phyloP scores from a whole-genome alignment of 2,888 invertebrate genomes.

The Epsilonema sp. region DNA sequence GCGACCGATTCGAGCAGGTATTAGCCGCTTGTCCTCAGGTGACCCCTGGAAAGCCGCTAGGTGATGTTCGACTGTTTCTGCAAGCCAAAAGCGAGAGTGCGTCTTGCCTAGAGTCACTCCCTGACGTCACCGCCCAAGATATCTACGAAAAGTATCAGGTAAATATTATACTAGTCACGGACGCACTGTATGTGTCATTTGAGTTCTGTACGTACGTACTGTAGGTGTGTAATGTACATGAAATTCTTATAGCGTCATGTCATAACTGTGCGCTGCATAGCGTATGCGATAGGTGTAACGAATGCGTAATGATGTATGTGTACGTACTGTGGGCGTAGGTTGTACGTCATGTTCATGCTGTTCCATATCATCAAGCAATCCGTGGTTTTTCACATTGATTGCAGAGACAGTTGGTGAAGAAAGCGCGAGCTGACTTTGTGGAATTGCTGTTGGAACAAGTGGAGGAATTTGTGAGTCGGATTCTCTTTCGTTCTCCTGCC shows the following conservation, averaged over 20 bases:
- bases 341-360: no score
- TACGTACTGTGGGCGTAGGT: no score
- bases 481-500: no score
- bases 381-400: no score
- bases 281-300: no score
- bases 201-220: no score
- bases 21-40: constrained; percentile 82
- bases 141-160: constrained; percentile 84
- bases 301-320: no score
- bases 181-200: no score
- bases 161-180: constrained; percentile 47
- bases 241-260: no score
- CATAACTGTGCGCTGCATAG: no score
- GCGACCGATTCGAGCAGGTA: constrained; percentile 75
- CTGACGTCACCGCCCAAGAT: constrained; percentile 67
- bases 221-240: no score
- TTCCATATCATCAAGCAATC: no score
- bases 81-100: constrained; percentile 83
- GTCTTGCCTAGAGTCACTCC: constrained; percentile 76
- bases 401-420: constrained; percentile 2
- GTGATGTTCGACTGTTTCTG: constrained; percentile 60
- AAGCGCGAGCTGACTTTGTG: constrained; percentile 30
- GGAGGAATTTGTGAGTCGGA: constrained; percentile 33
- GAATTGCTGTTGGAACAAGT: constrained; percentile 77
- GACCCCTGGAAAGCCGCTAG: constrained; percentile 75